Conservation (phyloP, 1,140 invertebrate species). For the Drosophila ananassae region DNA sequence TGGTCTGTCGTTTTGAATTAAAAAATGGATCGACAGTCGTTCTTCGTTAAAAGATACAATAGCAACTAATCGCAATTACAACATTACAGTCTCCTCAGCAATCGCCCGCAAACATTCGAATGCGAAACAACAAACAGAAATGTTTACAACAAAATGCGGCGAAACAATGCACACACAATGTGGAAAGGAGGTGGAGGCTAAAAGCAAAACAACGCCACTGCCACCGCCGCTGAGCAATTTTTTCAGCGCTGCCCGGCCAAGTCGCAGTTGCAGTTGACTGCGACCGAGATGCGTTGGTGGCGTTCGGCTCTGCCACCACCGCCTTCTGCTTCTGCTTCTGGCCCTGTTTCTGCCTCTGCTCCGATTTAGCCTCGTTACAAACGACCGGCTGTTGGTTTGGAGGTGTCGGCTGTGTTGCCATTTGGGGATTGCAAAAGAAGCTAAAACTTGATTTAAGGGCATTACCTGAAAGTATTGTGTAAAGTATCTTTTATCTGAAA, state of each 20-base stretch:
- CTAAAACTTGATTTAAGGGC: not conserved
- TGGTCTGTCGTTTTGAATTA: too few relatives aligned
- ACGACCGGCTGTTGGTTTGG: slow-evolving; percentile 27
- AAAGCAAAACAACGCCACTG: slow-evolving; percentile 64
- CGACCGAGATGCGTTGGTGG: slow-evolving; percentile 47
- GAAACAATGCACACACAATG: slow-evolving; percentile 70
- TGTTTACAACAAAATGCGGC: slow-evolving; percentile 63
- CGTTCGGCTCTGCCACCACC: slow-evolving; percentile 17
- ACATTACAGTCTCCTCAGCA: slow-evolving; percentile 36
- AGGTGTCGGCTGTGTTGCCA: slow-evolving; percentile 36
- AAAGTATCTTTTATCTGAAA: too few relatives aligned
- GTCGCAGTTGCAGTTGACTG: slow-evolving; percentile 41
- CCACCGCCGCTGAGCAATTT: not conserved
- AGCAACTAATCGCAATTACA: slow-evolving; percentile 35
- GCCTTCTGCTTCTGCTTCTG: not conserved
- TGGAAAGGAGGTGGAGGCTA: slow-evolving; percentile 80
- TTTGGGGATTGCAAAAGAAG: slow-evolving; percentile 10
- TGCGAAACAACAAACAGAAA: slow-evolving; percentile 55
- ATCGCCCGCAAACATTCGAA: slow-evolving; percentile 54
- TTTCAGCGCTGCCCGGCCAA: slow-evolving; percentile 15
- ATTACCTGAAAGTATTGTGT: too few relatives aligned
- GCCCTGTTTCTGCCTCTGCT: slow-evolving; percentile 28
- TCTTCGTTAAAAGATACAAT: slow-evolving; percentile 4
- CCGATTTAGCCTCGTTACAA: slow-evolving; percentile 78
- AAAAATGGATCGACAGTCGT: too few relatives aligned